Base-by-base conservation (phyloP, 2,888 invertebrate genomes). In the Elegia similella region DNA sequence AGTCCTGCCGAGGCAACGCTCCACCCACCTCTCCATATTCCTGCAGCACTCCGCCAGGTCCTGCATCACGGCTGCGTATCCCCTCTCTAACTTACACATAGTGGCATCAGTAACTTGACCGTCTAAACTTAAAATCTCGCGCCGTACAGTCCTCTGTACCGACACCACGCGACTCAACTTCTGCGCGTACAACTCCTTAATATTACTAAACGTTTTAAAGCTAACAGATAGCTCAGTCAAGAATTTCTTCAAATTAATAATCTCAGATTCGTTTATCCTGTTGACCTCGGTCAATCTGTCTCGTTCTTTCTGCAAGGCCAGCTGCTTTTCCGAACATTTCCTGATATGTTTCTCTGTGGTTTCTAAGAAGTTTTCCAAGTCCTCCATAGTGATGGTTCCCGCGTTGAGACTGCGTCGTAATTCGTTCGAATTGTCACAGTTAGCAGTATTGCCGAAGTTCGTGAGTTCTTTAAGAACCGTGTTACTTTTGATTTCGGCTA, bases 361-460 rank as follows among this genome's bases (percentile, higher is more conserved):
- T 62, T 91, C 91, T 43, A 91, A 65, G 73, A 90, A 91, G 67
- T 85, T 86, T 64, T 91, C 91, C 13, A 91, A 68, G 55, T 90
- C 89, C 59, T 90, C 88, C 84, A 89, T 88, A 0, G 89, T 89
- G 6, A 91, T 75, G 0, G 83, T 72, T 6, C 88, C 90, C 0
- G 84, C 79, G 57, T 68, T 81, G 10, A 88, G 61, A 44, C 82
- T 80, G 6, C 86, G 78, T 55, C 82, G 73, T 7, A 88, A 59
- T 6, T 89, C 89, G 48, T 67, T 38, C n/a, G 38, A 38, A 12
- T 38, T 76, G 23, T 88, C 89, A 50, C 74, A 70, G 57, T 73
- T 80, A 1, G 78, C 69, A 0, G 79, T 63, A 61, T 88, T 89
- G 0, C 88, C 85, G 48, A 84, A 86, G 58, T 91, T 91, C 0